Conservation (phyloP, 2,888 invertebrate species). For the Xanthia icteritia region DNA sequence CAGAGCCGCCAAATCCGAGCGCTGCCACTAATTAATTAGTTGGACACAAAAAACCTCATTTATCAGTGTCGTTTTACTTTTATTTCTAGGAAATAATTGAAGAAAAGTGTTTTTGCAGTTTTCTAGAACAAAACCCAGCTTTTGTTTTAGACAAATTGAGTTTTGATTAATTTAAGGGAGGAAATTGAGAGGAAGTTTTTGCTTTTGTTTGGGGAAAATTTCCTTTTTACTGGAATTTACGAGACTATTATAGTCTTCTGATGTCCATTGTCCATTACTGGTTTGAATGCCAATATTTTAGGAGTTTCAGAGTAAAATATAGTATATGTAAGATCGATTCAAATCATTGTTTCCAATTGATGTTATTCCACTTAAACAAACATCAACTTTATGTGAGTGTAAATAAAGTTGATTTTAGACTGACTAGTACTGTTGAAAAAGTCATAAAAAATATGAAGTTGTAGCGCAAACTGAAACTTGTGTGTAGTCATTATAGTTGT, state of each 20-base stretch:
- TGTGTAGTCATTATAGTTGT: no score
- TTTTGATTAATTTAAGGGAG: slow-evolving; percentile 45
- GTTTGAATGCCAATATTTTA: background rate
- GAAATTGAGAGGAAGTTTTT: slow-evolving; percentile 16
- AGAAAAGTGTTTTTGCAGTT: slow-evolving; percentile 40
- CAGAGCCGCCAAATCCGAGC: slow-evolving; percentile 27
- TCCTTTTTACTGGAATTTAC: background rate
- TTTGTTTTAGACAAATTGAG: slow-evolving; percentile 53
- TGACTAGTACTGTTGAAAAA: no score
- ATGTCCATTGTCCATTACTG: background rate
- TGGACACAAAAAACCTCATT: slow-evolving; percentile 58
- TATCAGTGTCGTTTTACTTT: slow-evolving; percentile 59
- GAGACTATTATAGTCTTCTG: background rate
- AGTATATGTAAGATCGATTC: no score
- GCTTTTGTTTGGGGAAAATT: slow-evolving; percentile 18
- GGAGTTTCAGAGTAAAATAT: no score
- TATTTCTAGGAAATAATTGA: slow-evolving; percentile 52
- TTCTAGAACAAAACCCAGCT: slow-evolving; percentile 26
- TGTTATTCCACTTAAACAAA: no score
- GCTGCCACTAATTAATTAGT: slow-evolving; percentile 57
- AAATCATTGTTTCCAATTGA: no score
- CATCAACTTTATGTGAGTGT: no score
- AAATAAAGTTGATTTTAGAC: no score
- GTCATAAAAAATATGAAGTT: no score
- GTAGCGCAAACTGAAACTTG: no score